Conservation (phyloP, 2,888 invertebrate species). For the Palloptera scutellata region DNA sequence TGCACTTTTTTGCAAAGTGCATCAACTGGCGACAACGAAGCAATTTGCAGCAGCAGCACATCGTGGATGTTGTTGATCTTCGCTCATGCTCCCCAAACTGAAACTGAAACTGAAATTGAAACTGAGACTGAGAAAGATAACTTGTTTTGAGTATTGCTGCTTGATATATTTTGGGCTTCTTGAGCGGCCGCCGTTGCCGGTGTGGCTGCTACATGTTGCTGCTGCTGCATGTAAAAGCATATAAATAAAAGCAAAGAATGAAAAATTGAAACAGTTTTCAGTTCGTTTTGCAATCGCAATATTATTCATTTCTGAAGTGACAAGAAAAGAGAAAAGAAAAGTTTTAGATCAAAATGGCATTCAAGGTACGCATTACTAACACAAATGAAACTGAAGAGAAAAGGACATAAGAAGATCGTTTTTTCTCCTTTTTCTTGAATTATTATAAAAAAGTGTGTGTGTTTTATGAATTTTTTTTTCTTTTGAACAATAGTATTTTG, state of each 20-base stretch:
- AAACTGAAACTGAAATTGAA: conserved; percentile 17
- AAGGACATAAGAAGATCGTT: not conserved
- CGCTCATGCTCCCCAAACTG: not conserved
- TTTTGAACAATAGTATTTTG: not conserved
- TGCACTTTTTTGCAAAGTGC: no score
- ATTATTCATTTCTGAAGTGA: conserved; percentile 13
- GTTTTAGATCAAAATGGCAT: conserved; percentile 43
- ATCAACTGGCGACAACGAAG: no score
- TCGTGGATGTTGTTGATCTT: no score
- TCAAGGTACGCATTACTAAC: conserved; percentile 49
- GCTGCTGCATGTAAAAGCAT: conserved; percentile 17
- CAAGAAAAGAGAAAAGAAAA: conserved; percentile 5
- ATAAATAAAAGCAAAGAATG: conserved; percentile 43
- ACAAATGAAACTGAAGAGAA: not conserved
- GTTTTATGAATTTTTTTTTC: not conserved
- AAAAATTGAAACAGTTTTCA: conserved; percentile 51
- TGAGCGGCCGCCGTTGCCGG: not conserved
- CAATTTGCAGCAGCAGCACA: no score
- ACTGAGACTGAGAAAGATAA: conserved; percentile 17
- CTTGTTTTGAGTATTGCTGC: conserved; percentile 16
- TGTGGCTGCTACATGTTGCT: conserved; percentile 16
- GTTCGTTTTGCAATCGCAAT: conserved; percentile 35
- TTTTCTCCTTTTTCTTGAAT: not conserved
- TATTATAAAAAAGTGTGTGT: not conserved
- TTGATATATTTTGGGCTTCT: not conserved